phyloP scores from a whole-genome alignment of 2,113 vertebrate species.

The Nyctibius bracteatus region DNA sequence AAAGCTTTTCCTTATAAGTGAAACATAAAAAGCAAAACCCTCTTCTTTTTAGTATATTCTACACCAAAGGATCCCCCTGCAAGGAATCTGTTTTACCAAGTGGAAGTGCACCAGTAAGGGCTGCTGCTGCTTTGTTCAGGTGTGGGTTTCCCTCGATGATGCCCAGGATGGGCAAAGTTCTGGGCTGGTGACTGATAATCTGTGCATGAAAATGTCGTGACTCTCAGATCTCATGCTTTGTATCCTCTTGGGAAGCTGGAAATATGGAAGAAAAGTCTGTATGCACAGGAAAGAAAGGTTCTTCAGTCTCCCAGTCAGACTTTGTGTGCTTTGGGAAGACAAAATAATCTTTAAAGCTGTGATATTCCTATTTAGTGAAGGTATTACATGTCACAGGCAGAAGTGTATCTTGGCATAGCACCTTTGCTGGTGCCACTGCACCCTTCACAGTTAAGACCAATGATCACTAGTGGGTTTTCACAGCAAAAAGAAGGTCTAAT shows the following conservation, averaged over 20 bases:
- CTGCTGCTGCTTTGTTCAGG: background rate
- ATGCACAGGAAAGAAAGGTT: background rate
- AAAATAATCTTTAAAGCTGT: background rate
- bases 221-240: background rate
- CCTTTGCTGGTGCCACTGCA: fast-evolving
- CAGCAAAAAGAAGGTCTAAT: background rate
- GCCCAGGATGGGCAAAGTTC: background rate
- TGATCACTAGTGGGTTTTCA: background rate
- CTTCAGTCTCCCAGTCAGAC: background rate
- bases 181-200: background rate
- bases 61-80: background rate
- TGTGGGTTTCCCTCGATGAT: background rate
- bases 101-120: background rate
- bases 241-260: background rate
- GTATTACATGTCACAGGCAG: background rate
- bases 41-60: background rate
- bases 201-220: fast-evolving
- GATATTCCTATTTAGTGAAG: background rate
- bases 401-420: background rate
- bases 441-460: background rate
- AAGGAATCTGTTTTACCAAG: background rate
- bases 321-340: background rate
- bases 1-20: background rate
- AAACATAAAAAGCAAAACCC: background rate
- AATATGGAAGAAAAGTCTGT: background rate